Evolutionary conservation across 1,140 invertebrate species (phyloP).

Genomic region (Diploscapter pachys): DNA sequence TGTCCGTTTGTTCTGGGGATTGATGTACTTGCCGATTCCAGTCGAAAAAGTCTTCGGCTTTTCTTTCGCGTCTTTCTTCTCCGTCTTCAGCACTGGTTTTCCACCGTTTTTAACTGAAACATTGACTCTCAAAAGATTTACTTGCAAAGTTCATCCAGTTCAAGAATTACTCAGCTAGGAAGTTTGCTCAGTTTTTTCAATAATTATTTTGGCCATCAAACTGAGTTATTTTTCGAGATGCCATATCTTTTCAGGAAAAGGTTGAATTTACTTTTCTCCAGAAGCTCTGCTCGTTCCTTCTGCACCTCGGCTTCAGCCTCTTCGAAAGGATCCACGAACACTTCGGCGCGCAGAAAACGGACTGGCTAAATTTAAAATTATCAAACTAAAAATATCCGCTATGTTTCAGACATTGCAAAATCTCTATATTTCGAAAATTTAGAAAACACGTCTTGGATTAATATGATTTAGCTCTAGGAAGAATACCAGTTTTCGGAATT

Average conservation of each 20-base stretch:
- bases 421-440: not conserved
- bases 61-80: conserved; percentile 22
- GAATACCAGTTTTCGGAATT: not conserved
- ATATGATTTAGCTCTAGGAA: too few species aligned
- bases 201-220: too few species aligned
- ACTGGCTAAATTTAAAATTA: conserved; percentile 34
- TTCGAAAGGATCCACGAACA: conserved; percentile 57
- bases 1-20: conserved; percentile 39
- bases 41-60: conserved; percentile 45
- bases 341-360: conserved; percentile 46
- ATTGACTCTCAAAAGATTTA: not conserved
- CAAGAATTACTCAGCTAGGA: too few species aligned
- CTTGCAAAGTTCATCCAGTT: too few species aligned
- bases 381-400: not conserved
- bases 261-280: conserved; percentile 22
- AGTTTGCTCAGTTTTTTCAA: too few species aligned
- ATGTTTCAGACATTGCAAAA: not conserved
- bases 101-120: conserved; percentile 21
- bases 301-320: conserved; percentile 42
- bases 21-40: conserved; percentile 55
- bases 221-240: too few species aligned
- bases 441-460: not conserved
- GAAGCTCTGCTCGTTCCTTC: conserved; percentile 43
- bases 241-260: not conserved
- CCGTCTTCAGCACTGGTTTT: not conserved